Percentiles rank a stretch among this genome's conserved stretches.
phyloP scores from a whole-genome alignment of 2,888 invertebrate genomes.

The Drosophila longiperda region DNA sequence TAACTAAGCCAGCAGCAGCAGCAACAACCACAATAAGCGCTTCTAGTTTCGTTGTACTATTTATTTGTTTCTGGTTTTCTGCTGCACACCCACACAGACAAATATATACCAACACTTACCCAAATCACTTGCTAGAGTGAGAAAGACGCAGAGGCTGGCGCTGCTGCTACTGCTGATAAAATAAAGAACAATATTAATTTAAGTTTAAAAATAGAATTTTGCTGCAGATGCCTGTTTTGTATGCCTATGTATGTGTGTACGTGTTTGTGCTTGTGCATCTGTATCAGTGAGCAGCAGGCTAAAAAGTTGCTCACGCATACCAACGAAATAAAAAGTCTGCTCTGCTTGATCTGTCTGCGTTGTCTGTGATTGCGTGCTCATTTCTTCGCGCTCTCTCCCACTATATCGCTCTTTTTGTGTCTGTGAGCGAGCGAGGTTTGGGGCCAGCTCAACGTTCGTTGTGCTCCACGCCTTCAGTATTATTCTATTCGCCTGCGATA shows the following conservation, averaged over 20 bases:
- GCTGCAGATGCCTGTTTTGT: conserved; percentile 74
- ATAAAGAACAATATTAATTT: conserved; percentile 83
- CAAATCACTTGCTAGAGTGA: conserved; percentile 16
- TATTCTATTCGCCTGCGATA: conserved; percentile 73
- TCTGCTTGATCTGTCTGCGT: conserved; percentile 53
- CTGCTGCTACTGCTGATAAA: conserved; percentile 79
- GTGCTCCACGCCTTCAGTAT: conserved; percentile 65
- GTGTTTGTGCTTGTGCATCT: conserved; percentile 18
- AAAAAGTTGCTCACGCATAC: conserved; percentile 63
- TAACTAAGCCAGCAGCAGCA: conserved; percentile 53
- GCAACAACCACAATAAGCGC: conserved; percentile 40
- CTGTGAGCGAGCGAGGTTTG: conserved; percentile 27
- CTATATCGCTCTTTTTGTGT: conserved; percentile 37
- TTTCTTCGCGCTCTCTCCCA: conserved; percentile 13
- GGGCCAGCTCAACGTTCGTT: conserved; percentile 47
- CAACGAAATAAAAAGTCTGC: conserved; percentile 29
- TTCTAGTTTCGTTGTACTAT: conserved; percentile 71
- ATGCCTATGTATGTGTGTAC: conserved; percentile 41
- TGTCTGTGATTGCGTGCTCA: conserved; percentile 62
- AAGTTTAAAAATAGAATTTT: conserved; percentile 82
- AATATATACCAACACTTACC: conserved; percentile 8
- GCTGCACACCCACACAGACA: conserved; percentile 54
- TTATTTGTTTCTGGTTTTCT: conserved; percentile 72
- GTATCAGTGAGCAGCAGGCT: conserved; percentile 40
- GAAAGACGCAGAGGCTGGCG: conserved; percentile 43